phyloP scores from a whole-genome alignment of 2,888 invertebrate genomes.

The Acrobasis repandana region DNA sequence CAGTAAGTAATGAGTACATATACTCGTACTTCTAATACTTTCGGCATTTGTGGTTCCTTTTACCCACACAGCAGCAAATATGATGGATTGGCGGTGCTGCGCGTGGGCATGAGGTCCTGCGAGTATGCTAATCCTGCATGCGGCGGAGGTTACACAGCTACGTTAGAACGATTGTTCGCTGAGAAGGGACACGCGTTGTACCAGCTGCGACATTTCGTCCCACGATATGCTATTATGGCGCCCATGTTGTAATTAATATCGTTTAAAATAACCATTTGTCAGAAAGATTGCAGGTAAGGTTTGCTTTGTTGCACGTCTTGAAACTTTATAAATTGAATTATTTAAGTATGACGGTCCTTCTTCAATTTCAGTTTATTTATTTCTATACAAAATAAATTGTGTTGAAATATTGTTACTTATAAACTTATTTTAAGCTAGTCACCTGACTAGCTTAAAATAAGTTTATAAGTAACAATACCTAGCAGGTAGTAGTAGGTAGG shows the following conservation, averaged over 20 bases:
- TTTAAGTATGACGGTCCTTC: background rate
- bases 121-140: slow-evolving; percentile 75
- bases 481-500: too few relatives aligned
- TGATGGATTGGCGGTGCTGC: slow-evolving; percentile 68
- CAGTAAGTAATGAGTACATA: background rate
- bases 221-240: slow-evolving; percentile 11
- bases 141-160: slow-evolving; percentile 55
- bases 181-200: slow-evolving; percentile 50
- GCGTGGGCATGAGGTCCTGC: slow-evolving; percentile 73
- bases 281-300: background rate
- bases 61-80: slow-evolving; percentile 62
- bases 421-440: too few relatives aligned
- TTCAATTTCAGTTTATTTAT: too few relatives aligned
- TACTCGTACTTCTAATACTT: background rate
- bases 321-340: background rate
- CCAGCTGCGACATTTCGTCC: slow-evolving; percentile 26
- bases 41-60: slow-evolving; percentile 47
- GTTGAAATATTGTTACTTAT: too few relatives aligned
- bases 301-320: background rate
- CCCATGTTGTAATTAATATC: slow-evolving; percentile 9
- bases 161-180: slow-evolving; percentile 62
- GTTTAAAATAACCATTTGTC: slow-evolving; percentile 5
- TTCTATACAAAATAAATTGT: too few relatives aligned
- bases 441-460: too few relatives aligned
- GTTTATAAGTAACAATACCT: too few relatives aligned